A percentile compares a stretch with the other conserved stretches of the same genome.
Conservation (phyloP, 1,140 invertebrate species). For the Cecropterus lyciades region DNA sequence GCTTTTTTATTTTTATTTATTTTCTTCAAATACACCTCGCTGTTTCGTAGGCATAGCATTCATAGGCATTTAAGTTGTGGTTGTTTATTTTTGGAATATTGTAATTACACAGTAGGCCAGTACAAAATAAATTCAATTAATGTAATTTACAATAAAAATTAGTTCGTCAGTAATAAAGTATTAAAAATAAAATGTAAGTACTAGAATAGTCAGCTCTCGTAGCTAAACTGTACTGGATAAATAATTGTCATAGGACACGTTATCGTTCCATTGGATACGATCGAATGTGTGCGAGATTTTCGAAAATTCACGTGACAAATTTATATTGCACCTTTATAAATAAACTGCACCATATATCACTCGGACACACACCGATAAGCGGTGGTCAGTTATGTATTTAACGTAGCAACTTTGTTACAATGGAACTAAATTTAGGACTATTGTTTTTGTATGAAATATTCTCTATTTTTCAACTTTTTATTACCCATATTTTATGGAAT, state of each 20-base stretch:
- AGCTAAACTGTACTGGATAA: conserved; percentile 20
- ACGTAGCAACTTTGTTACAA: neutral
- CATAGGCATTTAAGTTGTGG: too few relatives aligned
- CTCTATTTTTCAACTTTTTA: too few relatives aligned
- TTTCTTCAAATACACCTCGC: too few relatives aligned
- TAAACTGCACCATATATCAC: conserved; percentile 20
- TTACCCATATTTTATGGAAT: too few relatives aligned
- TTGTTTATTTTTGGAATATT: too few relatives aligned
- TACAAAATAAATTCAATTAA: too few relatives aligned
- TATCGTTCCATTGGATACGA: conserved; percentile 20
- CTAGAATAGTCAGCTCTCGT: neutral
- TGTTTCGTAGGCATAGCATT: too few relatives aligned
- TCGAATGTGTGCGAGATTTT: conserved; percentile 12
- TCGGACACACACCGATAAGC: conserved; percentile 11
- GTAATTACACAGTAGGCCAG: too few relatives aligned
- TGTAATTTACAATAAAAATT: too few relatives aligned
- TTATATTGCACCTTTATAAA: conserved; percentile 25
- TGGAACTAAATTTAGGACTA: too few relatives aligned
- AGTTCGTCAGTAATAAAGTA: too few relatives aligned
- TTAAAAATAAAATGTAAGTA: neutral
- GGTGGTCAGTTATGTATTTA: conserved; percentile 12
- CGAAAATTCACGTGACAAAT: conserved; percentile 26
- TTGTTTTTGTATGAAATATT: neutral
- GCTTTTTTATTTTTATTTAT: too few relatives aligned
- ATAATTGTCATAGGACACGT: conserved; percentile 4